Percentiles rank a stretch among this genome's conserved stretches.
Conservation (phyloP, 2,113 vertebrate species). For the Grantiella picta region DNA sequence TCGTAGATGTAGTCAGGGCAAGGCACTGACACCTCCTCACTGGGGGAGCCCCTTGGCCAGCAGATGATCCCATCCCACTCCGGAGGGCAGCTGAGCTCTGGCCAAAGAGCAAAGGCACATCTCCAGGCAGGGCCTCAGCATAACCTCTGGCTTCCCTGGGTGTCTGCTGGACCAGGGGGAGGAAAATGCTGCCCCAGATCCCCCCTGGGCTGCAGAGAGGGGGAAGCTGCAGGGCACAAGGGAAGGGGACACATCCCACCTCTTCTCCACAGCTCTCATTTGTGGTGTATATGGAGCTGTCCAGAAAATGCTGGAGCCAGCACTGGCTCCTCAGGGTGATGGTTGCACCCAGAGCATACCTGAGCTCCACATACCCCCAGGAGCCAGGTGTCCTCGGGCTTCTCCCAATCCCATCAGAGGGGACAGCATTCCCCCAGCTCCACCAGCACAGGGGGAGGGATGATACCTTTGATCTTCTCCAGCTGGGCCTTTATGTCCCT, state of each 20-base stretch:
- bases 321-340: background rate
- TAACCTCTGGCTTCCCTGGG: background rate
- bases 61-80: constrained; percentile 93
- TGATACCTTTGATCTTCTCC: constrained; percentile 70
- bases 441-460: accelerated
- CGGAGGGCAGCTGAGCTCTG: constrained; percentile 77
- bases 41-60: constrained; percentile 79
- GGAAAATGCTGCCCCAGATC: accelerated
- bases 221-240: background rate
- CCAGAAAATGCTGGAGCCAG: background rate
- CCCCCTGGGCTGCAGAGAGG: background rate
- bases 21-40: constrained; percentile 75
- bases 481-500: constrained; percentile 73
- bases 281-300: background rate
- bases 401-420: accelerated
- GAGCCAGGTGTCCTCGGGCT: background rate
- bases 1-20: constrained; percentile 90
- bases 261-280: accelerated
- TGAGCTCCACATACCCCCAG: background rate
- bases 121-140: background rate
- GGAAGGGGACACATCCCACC: background rate
- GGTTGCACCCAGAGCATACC: background rate
- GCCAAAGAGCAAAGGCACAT: background rate
- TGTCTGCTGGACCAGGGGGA: background rate
- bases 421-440: accelerated